Evolutionary conservation across 2,113 vertebrate genomes (phyloP).

Genomic region (Nanorana parkeri): DNA sequence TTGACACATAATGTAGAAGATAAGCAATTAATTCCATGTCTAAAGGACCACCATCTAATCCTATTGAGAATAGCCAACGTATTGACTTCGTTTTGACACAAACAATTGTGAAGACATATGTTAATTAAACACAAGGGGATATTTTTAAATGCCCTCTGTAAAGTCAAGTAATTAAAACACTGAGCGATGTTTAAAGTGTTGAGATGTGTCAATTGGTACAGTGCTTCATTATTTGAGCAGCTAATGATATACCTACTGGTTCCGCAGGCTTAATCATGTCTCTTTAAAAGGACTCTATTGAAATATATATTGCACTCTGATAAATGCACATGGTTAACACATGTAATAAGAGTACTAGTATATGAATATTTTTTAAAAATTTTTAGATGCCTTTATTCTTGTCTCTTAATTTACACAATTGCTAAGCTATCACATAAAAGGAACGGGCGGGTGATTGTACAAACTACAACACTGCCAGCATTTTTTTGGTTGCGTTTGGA

Average conservation of each 20-base stretch:
- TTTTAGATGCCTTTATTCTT: no score
- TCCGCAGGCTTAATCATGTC: not conserved
- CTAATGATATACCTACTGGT: constrained; percentile 26
- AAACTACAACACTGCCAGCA: no score
- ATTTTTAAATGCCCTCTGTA: constrained; percentile 14
- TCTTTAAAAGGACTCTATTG: not conserved
- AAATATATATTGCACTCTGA: not conserved
- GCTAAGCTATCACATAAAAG: no score
- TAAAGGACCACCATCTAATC: not conserved
- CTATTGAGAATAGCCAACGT: constrained; percentile 6
- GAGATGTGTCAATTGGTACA: constrained; percentile 24
- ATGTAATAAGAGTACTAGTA: no score
- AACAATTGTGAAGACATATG: constrained; percentile 33
- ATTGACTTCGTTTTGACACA: constrained; percentile 43
- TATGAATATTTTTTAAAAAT: no score
- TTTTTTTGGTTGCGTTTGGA: no score
- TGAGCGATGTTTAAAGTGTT: constrained; percentile 6
- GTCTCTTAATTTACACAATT: no score
- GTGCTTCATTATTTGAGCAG: not conserved
- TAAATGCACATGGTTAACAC: no score
- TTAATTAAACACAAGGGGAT: constrained; percentile 38
- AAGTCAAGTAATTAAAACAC: constrained; percentile 32
- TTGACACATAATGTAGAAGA: not conserved
- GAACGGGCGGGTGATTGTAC: no score
- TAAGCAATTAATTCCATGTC: constrained; percentile 23